Evolutionary conservation across 2,113 vertebrate genomes (phyloP).

Genomic region (Craseonycteris thonglongyai): DNA sequence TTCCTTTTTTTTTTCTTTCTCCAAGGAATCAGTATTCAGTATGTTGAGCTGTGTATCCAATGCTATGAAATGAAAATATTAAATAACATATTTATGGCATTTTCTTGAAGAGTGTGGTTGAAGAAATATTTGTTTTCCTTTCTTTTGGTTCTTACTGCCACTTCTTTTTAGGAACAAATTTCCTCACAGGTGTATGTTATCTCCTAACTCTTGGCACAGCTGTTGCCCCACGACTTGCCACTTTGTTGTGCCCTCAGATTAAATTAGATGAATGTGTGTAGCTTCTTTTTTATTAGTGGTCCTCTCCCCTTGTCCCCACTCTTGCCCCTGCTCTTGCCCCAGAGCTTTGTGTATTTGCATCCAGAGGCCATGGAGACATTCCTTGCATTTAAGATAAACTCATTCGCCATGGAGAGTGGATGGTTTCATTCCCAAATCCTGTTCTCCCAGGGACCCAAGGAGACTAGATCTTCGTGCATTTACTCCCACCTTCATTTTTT

Average conservation of each 20-base stretch:
- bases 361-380: conserved; percentile 32
- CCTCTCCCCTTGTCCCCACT: neutral
- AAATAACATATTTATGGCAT: conserved; percentile 58
- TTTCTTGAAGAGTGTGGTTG: conserved; percentile 47
- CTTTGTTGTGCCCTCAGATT: neutral
- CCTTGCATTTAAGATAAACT: neutral
- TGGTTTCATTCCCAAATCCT: neutral
- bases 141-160: conserved; percentile 11
- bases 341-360: neutral
- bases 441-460: conserved; percentile 16
- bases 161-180: conserved; percentile 18
- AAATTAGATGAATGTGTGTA: neutral
- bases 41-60: conserved; percentile 68
- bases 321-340: neutral
- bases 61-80: conserved; percentile 48
- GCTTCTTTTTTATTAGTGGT: neutral
- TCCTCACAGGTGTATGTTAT: neutral
- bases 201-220: neutral
- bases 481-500: neutral
- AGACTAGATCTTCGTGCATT: conserved; percentile 40
- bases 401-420: neutral
- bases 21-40: conserved; percentile 56
- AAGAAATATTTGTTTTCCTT: conserved; percentile 35
- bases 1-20: conserved; percentile 33
- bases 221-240: neutral